A percentile compares a stretch with the other conserved stretches of the same genome.
Conservation (phyloP, 2,113 vertebrate species). For the Terrapene triunguis region DNA sequence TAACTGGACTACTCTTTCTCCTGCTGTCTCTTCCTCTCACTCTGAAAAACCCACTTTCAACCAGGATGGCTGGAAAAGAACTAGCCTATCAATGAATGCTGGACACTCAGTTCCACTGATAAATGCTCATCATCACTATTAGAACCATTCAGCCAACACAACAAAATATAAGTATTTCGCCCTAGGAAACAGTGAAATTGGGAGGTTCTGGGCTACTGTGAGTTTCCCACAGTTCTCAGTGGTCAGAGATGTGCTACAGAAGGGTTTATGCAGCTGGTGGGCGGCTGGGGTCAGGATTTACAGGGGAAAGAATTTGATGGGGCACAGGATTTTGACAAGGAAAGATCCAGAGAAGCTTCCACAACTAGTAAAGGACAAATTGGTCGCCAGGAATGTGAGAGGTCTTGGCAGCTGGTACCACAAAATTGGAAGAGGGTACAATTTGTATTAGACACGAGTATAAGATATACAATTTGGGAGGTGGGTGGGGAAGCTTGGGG, state of each 20-base stretch:
- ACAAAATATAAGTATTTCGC: neutral
- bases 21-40: neutral
- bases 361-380: rapidly evolving
- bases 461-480: neutral
- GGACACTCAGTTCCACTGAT: neutral
- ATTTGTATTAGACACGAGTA: neutral
- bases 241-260: neutral
- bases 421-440: neutral
- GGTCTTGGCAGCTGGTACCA: neutral
- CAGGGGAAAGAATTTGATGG: neutral
- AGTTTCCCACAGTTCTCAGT: neutral
- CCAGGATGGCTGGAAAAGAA: neutral
- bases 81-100: neutral
- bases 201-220: neutral
- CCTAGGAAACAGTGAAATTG: neutral
- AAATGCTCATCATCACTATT: rapidly evolving
- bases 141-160: neutral
- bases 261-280: neutral
- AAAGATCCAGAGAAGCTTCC: neutral
- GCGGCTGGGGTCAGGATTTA: neutral
- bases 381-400: neutral
- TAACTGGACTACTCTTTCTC: too few relatives aligned
- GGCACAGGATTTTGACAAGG: neutral
- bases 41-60: neutral
- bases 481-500: neutral